Evolutionary conservation across 2,113 vertebrate species (phyloP), one percentile per base, ranked within the genome.

Genomic region (Catharus bicknelli): DNA sequence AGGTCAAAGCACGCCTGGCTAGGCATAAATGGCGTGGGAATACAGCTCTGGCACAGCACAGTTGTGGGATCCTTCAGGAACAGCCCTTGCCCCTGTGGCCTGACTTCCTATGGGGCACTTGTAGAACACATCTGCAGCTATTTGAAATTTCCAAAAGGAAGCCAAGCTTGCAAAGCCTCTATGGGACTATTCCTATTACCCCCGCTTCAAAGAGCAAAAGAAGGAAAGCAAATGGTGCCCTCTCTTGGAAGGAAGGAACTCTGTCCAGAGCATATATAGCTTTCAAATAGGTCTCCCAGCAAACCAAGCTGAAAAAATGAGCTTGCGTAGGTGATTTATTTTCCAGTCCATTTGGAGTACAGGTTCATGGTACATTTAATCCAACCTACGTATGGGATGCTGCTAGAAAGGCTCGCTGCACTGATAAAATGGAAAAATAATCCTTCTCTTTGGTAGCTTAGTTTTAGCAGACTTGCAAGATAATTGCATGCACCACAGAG

Each of bases 201-300:
- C 36, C 16, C 11, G 38, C 9, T n/a, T 36, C n/a, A 20, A 67
- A 62, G 42, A 62, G 48, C 18, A 58, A 45, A 27, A 30, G 55
- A 66, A 90, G 75, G 21, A 90, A 90, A 76, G 85, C 59, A 81
- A 19, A 66, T 38, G 53, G 90, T 95, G 95, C 92, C 96, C 92
- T 81, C 93, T 95, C 73, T 90, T 90, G 92, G 92, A 81, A 91
- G 50, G 59, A 88, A 42, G 13, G 7, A 92, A 62, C 27, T 61
- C 34, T 26, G 40, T 57, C 43, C 40, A 40, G 67, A 66, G 30
- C 27, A 13, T 14, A 13, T 2, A 5, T 0, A 2, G 36, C 25
- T 89, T 50, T 82, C 69, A 91, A 84, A 73, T 5, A 75, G 16
- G 10, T 55, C 42, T 72, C 45, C n/a, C n/a, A 45, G 74, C 40